Evolutionary conservation across 2,888 invertebrate species (phyloP), one percentile per base, ranked within the genome.

Genomic region (Hypomecis punctinalis): DNA sequence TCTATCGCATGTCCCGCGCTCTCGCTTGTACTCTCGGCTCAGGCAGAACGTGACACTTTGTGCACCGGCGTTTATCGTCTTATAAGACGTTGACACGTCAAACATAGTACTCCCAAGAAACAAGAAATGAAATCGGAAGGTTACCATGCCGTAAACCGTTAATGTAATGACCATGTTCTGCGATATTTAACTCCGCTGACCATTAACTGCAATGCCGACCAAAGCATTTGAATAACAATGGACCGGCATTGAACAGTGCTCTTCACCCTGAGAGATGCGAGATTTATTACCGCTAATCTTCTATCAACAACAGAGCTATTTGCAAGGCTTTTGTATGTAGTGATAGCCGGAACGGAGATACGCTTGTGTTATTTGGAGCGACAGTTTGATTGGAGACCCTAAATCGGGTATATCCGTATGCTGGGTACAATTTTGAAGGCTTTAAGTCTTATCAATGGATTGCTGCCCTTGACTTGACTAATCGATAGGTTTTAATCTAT

Each of bases 141-240:
- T 37, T 56, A 46, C 10, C 33, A 48, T 7, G 33, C 33, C n/a
- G 11, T 37, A 54, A 47, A 33, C 61, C 55, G 43, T 47, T 42
- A 23, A 36, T 54, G 9, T 42, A 43, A 63, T 54, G 54, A 51
- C 49, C 55, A 51, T 58, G 52, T 52, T 48, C 39, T 47, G 36
- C 7, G 46, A 51, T 39, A 6, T 40, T 42, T 46, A 49, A 42
- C 39, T 57, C 45, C 42, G 9, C 35, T 46, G 39, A 39, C 42
- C 58, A 63, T 59, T 59, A 63, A 11, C 47, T 42, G 54, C 63
- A 63, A 58, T 63, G 58, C 40, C 52, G 62, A 52, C 54, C 53
- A 47, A 46, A 57, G 10, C 52, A 63, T 63, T 63, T 58, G 47
- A 53, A 63, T 54, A 63, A 63, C 63, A 63, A 63, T 63, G 53